phyloP scores from a whole-genome alignment of 2,888 invertebrate genomes.

The Chymomyza caudatula region DNA sequence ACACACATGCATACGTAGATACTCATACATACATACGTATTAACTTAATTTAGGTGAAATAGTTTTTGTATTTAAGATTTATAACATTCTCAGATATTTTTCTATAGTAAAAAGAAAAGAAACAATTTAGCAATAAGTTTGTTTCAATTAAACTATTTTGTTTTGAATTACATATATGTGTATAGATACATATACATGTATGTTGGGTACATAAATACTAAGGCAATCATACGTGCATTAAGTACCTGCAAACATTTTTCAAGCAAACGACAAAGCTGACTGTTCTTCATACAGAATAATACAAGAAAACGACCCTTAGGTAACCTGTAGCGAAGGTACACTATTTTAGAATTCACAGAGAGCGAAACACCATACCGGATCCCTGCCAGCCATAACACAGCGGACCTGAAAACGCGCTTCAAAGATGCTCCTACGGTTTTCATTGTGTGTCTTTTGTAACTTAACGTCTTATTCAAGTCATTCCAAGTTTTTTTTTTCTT shows the following conservation, averaged over 20 bases:
- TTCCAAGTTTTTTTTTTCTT: conserved; percentile 33
- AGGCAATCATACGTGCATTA: too few species aligned
- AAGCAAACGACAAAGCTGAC: background rate
- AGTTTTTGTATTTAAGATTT: too few species aligned
- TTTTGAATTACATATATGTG: background rate
- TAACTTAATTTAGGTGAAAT: too few species aligned
- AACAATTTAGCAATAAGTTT: too few species aligned
- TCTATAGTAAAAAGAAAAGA: too few species aligned
- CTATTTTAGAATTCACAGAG: conserved; percentile 7
- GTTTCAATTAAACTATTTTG: too few species aligned
- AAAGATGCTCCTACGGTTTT: conserved; percentile 36
- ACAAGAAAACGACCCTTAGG: conserved; percentile 3
- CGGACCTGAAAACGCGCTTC: conserved; percentile 32
- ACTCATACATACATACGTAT: too few species aligned
- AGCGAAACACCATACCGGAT: background rate
- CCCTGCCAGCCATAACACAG: conserved; percentile 17
- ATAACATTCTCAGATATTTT: too few species aligned
- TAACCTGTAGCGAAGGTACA: conserved; percentile 22
- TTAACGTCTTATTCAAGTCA: conserved; percentile 69
- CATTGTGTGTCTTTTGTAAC: conserved; percentile 60
- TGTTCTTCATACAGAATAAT: background rate
- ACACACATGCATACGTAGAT: too few species aligned
- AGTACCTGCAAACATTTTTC: conserved; percentile 6
- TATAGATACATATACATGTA: background rate
- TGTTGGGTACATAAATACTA: background rate